These are phyloP conservation scores for Arctia plantaginis DNA, from an alignment of 2,888 invertebrate genomes.

Conservation along the genomic window DNA sequence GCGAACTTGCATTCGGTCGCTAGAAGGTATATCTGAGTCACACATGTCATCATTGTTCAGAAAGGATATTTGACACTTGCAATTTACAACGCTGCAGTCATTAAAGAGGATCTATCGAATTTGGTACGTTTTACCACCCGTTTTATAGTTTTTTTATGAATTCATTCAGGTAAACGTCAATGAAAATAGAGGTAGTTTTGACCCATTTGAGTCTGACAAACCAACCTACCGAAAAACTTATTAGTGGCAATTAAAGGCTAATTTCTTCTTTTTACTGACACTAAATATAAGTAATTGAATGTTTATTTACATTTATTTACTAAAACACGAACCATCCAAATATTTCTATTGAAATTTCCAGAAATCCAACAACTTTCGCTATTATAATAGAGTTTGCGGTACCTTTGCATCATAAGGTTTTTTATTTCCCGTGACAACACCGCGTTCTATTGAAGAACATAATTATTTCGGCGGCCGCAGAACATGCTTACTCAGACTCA, in stretches of 20 bases:
- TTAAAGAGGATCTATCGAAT: background rate
- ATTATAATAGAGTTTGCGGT: background rate
- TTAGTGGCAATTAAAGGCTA: background rate
- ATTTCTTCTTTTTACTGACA: too few species aligned
- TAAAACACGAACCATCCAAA: background rate
- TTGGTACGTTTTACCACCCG: background rate
- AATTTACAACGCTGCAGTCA: background rate
- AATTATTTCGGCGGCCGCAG: slow-evolving; percentile 7
- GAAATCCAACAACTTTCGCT: background rate
- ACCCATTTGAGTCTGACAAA: too few species aligned
- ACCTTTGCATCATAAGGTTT: background rate
- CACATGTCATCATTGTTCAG: background rate
- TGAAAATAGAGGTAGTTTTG: too few species aligned
- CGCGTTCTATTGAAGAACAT: slow-evolving; percentile 16
- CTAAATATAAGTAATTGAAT: too few species aligned
- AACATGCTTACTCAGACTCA: slow-evolving; percentile 12
- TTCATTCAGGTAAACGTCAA: background rate
- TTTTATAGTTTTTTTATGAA: background rate
- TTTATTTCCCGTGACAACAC: background rate
- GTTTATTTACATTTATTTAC: too few species aligned
- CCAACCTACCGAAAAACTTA: too few species aligned
- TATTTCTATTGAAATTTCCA: background rate
- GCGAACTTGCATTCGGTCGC: background rate
- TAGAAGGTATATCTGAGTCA: background rate
- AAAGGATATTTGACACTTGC: background rate